Percentiles rank a stretch among this genome's conserved stretches.
These are phyloP conservation scores for Haemorhous mexicanus DNA, from an alignment of 2,113 vertebrate genomes.

Conservation along the genomic window DNA sequence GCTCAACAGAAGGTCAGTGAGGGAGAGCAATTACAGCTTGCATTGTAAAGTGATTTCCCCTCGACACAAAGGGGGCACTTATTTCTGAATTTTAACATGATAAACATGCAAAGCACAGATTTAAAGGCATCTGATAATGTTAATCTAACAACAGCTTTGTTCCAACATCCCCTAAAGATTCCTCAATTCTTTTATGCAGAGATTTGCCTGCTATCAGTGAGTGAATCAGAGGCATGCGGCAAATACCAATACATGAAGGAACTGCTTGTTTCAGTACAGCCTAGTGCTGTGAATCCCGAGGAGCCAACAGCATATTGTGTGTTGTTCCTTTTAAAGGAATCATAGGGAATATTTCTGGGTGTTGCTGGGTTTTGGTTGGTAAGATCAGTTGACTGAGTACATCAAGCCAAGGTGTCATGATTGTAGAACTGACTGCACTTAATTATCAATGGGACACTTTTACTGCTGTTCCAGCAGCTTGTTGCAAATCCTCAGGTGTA, in stretches of 20 bases:
- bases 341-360: not conserved
- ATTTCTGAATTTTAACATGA: not conserved
- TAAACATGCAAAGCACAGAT: not conserved
- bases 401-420: not conserved
- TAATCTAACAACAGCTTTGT: not conserved
- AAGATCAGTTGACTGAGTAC: fast-evolving
- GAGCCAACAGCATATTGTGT: not conserved
- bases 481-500: not conserved
- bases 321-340: not conserved
- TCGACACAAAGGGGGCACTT: not conserved
- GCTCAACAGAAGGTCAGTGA: not conserved
- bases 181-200: not conserved
- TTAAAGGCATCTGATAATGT: not conserved
- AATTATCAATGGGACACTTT: not conserved
- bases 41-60: not conserved
- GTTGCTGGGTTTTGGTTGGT: not conserved
- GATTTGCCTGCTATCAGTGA: not conserved
- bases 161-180: not conserved
- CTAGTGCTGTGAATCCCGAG: fast-evolving
- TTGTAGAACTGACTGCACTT: not conserved
- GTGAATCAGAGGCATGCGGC: not conserved
- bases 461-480: not conserved
- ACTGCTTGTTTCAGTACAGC: not conserved
- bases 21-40: not conserved
- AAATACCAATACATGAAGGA: not conserved